Percentiles rank a stretch among this genome's conserved stretches.
Evolutionary conservation across 2,797 vertebrate species (phyloP).

Genomic region (Gymnopithys bicolor): DNA sequence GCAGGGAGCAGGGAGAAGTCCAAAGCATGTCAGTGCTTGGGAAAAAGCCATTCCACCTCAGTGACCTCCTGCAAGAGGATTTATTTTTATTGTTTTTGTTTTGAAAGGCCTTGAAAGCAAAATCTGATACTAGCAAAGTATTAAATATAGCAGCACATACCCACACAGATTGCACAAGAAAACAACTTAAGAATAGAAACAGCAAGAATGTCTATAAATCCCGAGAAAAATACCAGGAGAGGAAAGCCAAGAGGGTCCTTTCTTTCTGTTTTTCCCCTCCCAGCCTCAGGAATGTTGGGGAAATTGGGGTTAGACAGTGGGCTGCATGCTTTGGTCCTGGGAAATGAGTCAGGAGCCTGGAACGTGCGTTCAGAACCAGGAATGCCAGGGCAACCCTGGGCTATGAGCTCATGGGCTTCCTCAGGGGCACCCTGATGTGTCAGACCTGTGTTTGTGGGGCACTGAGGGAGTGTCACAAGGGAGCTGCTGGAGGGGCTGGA

Average conservation of each 20-base stretch:
- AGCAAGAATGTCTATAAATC: neutral
- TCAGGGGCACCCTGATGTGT: neutral
- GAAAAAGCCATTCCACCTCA: slow-evolving; percentile 9
- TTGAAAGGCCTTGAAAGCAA: slow-evolving; percentile 51
- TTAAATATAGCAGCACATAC: slow-evolving; percentile 27
- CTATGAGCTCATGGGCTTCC: neutral
- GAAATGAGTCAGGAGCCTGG: slow-evolving; percentile 19
- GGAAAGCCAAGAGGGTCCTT: neutral
- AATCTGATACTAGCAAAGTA: slow-evolving; percentile 18
- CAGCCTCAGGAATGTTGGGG: neutral
- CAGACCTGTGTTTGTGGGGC: neutral
- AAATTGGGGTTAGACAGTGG: neutral
- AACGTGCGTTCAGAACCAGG: neutral
- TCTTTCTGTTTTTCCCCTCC: neutral
- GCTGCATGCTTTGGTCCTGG: neutral
- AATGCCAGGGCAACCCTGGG: neutral
- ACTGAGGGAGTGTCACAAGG: neutral
- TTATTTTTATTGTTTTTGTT: slow-evolving; percentile 33
- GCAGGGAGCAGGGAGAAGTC: neutral
- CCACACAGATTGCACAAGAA: slow-evolving; percentile 17
- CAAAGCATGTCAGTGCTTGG: neutral
- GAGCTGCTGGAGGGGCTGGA: neutral
- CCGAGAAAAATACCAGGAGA: slow-evolving; percentile 3
- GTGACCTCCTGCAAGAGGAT: slow-evolving; percentile 5
- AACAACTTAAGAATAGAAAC: slow-evolving; percentile 31